Evolutionary conservation across 2,797 vertebrate genomes (phyloP).

Genomic region (Esox masquinongy): DNA sequence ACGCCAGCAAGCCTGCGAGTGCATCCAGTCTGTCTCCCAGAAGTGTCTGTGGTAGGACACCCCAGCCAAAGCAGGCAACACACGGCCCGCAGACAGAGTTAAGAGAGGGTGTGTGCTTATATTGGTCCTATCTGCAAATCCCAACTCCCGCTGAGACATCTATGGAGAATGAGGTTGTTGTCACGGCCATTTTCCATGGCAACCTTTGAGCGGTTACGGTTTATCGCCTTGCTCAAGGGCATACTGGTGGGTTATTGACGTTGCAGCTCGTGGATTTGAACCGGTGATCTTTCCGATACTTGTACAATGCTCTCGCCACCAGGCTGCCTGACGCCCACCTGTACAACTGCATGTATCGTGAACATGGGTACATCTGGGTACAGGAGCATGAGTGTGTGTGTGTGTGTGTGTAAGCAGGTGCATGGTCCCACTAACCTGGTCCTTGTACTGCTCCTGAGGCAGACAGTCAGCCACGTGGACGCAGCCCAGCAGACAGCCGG

Average conservation of each 20-base stretch:
- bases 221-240: no score
- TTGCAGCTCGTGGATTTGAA: no score
- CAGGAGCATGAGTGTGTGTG: not conserved
- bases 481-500: conserved; percentile 90
- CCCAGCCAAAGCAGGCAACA: not conserved
- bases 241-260: no score
- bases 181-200: no score
- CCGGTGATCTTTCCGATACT: no score
- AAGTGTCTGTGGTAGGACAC: not conserved
- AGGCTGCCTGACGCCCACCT: no score
- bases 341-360: not conserved
- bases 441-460: conserved; percentile 88
- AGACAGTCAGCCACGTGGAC: conserved; percentile 89
- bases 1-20: not conserved
- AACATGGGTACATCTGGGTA: not conserved
- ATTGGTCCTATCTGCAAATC: no score
- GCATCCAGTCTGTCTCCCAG: not conserved
- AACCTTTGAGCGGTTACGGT: no score
- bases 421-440: conserved; percentile 82
- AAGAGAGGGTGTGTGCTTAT: not conserved
- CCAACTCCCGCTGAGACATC: no score
- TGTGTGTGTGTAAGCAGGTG: not conserved
- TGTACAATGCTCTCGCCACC: no score
- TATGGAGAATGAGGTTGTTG: no score
- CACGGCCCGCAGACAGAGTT: not conserved